Evolutionary conservation across 2,888 invertebrate genomes (phyloP).

Genomic region (Eutolmus rufibarbis): DNA sequence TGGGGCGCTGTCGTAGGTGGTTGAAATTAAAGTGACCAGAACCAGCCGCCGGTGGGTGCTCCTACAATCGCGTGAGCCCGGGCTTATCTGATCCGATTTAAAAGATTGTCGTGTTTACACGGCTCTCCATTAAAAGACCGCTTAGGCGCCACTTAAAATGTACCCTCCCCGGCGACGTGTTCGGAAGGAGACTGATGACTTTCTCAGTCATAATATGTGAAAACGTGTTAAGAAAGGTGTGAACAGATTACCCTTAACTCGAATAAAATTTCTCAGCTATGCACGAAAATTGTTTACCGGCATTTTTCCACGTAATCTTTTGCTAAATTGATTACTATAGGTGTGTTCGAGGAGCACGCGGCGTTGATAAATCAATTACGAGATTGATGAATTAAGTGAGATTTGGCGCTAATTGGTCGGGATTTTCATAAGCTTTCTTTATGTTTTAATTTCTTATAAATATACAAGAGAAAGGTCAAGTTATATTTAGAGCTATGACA

Average conservation of each 20-base stretch:
- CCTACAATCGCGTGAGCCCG: slow-evolving; percentile 12
- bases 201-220: slow-evolving; percentile 22
- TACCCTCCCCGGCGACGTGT: not conserved
- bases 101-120: slow-evolving; percentile 38
- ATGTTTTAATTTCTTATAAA: not conserved
- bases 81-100: slow-evolving; percentile 34
- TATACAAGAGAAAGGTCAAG: no score
- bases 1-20: not conserved
- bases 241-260: slow-evolving; percentile 15
- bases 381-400: not conserved
- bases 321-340: not conserved
- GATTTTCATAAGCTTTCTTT: not conserved
- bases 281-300: slow-evolving; percentile 3
- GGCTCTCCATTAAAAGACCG: slow-evolving; percentile 9
- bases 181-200: slow-evolving; percentile 5
- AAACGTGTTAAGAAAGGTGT: slow-evolving; percentile 30
- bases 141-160: slow-evolving; percentile 27
- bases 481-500: no score
- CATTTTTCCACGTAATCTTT: not conserved
- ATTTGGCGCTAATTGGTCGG: not conserved
- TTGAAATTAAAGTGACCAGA: not conserved
- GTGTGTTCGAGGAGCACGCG: not conserved
- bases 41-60: not conserved
- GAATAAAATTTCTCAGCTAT: not conserved
- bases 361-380: not conserved